phyloP scores from a whole-genome alignment of 2,113 vertebrate species.

The Tricholaema leucomelas region DNA sequence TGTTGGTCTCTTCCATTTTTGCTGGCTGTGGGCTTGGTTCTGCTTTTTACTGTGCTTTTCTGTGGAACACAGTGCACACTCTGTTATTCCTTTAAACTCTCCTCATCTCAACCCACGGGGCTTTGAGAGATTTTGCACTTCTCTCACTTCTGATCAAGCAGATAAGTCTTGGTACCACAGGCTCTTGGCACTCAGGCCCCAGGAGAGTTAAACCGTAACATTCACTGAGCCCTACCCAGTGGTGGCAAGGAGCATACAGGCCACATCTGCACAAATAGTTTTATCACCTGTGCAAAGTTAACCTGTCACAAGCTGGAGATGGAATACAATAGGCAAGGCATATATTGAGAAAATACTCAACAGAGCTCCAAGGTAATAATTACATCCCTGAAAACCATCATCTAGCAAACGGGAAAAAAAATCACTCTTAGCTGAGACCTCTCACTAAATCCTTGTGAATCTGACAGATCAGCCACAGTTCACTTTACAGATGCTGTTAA shows the following conservation, averaged over 20 bases:
- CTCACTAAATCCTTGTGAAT: neutral
- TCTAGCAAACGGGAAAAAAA: neutral
- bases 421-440: neutral
- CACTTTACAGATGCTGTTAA: neutral
- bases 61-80: too few species aligned
- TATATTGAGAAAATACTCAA: neutral
- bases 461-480: neutral
- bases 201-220: too few species aligned
- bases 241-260: neutral
- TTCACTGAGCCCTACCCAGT: neutral
- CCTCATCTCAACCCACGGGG: too few species aligned
- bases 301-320: neutral
- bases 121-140: too few species aligned
- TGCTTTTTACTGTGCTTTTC: too few species aligned
- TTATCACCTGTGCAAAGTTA: neutral
- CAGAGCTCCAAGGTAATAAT: neutral
- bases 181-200: too few species aligned
- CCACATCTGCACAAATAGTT: neutral
- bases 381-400: neutral
- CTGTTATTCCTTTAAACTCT: too few species aligned
- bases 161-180: too few species aligned
- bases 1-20: too few species aligned
- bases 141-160: too few species aligned
- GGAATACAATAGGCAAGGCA: neutral
- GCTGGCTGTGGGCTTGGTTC: too few species aligned